These are phyloP conservation scores for Xiphias gladius DNA, from an alignment of 2,113 vertebrate genomes.

Conservation along the genomic window DNA sequence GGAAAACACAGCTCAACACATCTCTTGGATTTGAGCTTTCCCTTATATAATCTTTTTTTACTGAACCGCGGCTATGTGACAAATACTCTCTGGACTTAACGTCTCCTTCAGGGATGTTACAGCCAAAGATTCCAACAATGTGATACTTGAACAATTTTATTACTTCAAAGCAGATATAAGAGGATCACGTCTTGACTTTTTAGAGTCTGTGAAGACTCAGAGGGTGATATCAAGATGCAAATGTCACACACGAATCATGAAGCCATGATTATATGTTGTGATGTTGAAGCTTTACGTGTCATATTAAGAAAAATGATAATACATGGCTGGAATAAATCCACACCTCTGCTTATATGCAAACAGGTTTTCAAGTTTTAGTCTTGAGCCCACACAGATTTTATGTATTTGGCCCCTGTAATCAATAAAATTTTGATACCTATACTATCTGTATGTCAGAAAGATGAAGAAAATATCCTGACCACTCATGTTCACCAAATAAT, in stretches of 20 bases:
- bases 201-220: background rate
- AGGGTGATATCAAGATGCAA: background rate
- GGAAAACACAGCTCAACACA: background rate
- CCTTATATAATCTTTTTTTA: background rate
- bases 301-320: background rate
- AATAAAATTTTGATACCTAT: no score
- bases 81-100: background rate
- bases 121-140: background rate
- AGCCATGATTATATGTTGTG: background rate
- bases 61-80: background rate
- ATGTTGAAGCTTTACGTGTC: background rate
- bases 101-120: background rate
- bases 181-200: slow-evolving; percentile 40
- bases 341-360: no score
- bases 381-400: no score
- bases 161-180: slow-evolving; percentile 30
- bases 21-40: background rate
- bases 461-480: no score
- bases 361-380: no score
- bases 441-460: no score
- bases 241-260: slow-evolving; percentile 1
- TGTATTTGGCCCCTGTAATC: no score
- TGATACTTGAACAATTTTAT: background rate
- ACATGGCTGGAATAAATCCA: background rate
- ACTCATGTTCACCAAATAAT: no score